Conservation (phyloP, 2,797 vertebrate genomes). For the Phalanger gymnotis region DNA sequence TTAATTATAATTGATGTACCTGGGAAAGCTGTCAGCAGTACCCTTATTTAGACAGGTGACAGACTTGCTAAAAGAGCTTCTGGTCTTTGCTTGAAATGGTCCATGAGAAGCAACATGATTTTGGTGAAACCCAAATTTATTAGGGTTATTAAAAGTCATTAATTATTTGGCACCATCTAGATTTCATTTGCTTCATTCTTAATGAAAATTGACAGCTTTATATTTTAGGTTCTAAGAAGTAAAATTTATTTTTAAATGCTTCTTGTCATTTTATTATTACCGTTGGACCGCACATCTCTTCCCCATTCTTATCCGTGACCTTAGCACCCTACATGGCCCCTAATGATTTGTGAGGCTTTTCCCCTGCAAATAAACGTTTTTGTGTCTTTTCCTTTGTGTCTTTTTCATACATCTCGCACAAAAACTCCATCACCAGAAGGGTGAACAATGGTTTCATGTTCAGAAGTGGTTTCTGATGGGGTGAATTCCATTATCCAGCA, state of each 20-base stretch:
- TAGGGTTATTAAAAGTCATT: conserved; percentile 83
- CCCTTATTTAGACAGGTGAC: conserved; percentile 68
- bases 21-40: conserved; percentile 77
- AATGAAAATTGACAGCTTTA: conserved; percentile 81
- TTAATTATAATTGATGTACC: conserved; percentile 85
- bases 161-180: conserved; percentile 82
- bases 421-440: neutral
- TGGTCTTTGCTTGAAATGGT: conserved; percentile 54
- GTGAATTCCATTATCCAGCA: neutral
- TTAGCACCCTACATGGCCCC: neutral
- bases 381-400: conserved; percentile 12
- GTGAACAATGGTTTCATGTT: neutral
- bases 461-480: neutral
- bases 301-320: conserved; percentile 7
- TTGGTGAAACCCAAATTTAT: conserved; percentile 84
- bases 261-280: conserved; percentile 3
- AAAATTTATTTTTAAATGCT: conserved; percentile 67
- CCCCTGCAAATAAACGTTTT: conserved; percentile 43
- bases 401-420: neutral
- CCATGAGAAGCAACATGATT: conserved; percentile 74
- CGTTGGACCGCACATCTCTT: neutral
- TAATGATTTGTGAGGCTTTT: conserved; percentile 35
- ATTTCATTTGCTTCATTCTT: conserved; percentile 75
- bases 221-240: conserved; percentile 74
- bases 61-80: conserved; percentile 55